These are phyloP conservation scores for Echinops telfairi DNA, from an alignment of 2,113 vertebrate species.

Conservation along the genomic window DNA sequence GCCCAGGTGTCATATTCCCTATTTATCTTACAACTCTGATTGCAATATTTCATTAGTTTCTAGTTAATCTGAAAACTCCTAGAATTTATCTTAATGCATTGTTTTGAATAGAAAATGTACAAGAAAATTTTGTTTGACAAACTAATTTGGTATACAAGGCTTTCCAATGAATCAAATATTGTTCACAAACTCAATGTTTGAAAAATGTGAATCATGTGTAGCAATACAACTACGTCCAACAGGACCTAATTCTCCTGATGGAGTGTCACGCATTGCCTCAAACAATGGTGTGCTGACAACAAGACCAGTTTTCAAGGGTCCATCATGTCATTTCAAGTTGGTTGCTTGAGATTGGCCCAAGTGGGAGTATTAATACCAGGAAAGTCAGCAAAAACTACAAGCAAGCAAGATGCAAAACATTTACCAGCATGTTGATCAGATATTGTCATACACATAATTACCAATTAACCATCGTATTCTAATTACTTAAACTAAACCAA, in stretches of 20 bases:
- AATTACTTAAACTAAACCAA: background rate
- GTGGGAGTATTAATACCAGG: background rate
- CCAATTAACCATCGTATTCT: constrained; percentile 42
- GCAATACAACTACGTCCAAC: background rate
- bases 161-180: constrained; percentile 45
- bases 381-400: background rate
- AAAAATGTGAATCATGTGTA: background rate
- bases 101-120: background rate
- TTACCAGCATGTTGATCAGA: background rate
- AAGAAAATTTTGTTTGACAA: constrained; percentile 46
- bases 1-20: background rate
- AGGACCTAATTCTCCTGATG: constrained; percentile 5
- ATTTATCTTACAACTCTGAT: constrained; percentile 14
- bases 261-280: background rate
- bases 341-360: background rate
- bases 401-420: background rate
- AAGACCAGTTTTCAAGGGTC: constrained; percentile 1
- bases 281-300: background rate
- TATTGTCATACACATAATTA: constrained; percentile 14
- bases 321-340: constrained; percentile 1
- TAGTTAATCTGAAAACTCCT: constrained; percentile 16
- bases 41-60: constrained; percentile 44
- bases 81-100: background rate
- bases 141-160: background rate
- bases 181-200: background rate